A percentile compares a stretch with the other conserved stretches of the same genome.
Conservation (phyloP, 2,888 invertebrate genomes). For the Trichogramma dendrolimi region DNA sequence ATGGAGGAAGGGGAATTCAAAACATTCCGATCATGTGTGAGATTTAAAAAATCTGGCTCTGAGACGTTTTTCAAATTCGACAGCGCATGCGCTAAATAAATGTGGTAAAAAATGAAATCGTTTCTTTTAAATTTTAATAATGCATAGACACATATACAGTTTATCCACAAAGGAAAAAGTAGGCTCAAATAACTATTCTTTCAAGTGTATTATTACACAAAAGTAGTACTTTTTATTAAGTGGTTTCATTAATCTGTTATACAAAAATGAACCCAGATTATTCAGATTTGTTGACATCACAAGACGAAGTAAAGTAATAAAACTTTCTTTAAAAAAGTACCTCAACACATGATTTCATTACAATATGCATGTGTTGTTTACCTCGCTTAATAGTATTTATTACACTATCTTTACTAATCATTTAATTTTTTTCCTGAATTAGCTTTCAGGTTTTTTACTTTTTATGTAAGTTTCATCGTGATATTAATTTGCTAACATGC, state of each 20-base stretch:
- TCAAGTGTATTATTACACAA: not conserved
- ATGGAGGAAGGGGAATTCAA: too few relatives aligned
- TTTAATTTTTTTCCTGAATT: conserved; percentile 35
- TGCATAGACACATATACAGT: too few relatives aligned
- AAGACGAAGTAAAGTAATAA: conserved; percentile 31
- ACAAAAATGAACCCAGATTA: conserved; percentile 5
- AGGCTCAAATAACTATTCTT: too few relatives aligned
- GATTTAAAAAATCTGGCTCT: too few relatives aligned
- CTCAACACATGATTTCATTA: conserved; percentile 53
- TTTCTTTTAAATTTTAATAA: too few relatives aligned
- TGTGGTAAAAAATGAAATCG: too few relatives aligned
- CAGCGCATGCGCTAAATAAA: too few relatives aligned
- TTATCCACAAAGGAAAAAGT: too few relatives aligned
- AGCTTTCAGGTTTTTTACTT: conserved; percentile 15
- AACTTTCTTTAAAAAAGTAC: conserved; percentile 51
- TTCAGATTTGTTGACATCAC: conserved; percentile 7
- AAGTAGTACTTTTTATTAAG: conserved; percentile 13
- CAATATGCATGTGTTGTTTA: conserved; percentile 51
- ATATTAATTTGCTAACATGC: conserved; percentile 40
- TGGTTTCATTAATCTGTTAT: conserved; percentile 9
- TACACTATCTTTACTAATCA: conserved; percentile 46
- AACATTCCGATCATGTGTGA: too few relatives aligned
- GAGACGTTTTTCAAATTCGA: too few relatives aligned
- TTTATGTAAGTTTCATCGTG: conserved; percentile 35
- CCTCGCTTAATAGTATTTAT: conserved; percentile 47